Base-by-base conservation (phyloP, 2,797 vertebrate species). In the Acanthurus lineatus region DNA sequence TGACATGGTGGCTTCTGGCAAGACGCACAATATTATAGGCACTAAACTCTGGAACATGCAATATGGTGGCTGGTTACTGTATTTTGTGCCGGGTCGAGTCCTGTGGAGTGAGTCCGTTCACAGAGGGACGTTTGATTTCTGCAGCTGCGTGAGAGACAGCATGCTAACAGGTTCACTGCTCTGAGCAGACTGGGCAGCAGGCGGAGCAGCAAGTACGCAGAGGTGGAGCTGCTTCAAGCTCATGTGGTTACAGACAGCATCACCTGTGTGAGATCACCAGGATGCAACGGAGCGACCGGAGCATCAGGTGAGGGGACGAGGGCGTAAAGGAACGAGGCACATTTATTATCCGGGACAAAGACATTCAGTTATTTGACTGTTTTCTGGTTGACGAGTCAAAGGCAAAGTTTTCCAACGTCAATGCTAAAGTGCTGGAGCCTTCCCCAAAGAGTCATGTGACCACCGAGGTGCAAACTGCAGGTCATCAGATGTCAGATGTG, bases 31-130 rank as follows among this genome's bases (percentile, higher is more conserved):
- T 87, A 92, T 86, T 91, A 91, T 88, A 92, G 92, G 91, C 90
- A 93, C 91, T 92, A 92, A 89, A 91, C 91, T 92, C 88, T 89
- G 90, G 87, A 91, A 92, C 92, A 93, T 93, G 92, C 92, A 93
- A 90, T 78, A 92, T 86, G 90, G 89, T 71, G 89, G 88, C 89
- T 89, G 89, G 88, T 89, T 91, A 91, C 89, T 89, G 89, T 57
- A 75, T 83, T 76, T 73, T 79, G 81, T 82, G 86, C 86, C 78
- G 64, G 74, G 85, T 86, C 67, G n/a, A 77, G 84, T 88, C 85
- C 66, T 64, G 85, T 78, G 60, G 74, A 54, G 77, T 42, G 83
- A 79, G 83, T 86, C 75, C 25, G 48, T 71, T 87, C 67, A 69
- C 81, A 79, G 76, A 76, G 81, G 84, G 79, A 60, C 42, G 61